phyloP scores from a whole-genome alignment of 1,140 invertebrate genomes.

The Sminthurides bifidus region DNA sequence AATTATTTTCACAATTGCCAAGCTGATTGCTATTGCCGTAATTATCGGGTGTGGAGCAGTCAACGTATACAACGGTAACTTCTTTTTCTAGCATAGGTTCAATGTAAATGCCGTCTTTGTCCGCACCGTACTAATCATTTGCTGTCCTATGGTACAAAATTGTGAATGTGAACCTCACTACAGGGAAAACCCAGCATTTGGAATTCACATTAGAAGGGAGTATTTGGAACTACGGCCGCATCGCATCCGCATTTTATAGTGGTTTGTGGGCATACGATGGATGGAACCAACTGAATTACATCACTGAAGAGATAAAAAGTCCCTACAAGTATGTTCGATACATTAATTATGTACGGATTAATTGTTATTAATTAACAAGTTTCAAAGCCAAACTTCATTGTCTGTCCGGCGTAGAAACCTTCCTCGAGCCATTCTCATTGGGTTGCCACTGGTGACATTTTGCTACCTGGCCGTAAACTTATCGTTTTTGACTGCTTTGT shows the following conservation, averaged over 20 bases:
- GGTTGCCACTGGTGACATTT: slow-evolving; percentile 69
- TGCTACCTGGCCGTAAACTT: slow-evolving; percentile 85
- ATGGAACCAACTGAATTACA: slow-evolving; percentile 50
- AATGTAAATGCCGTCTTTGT: background rate
- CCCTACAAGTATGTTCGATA: slow-evolving; percentile 42
- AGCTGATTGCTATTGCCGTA: slow-evolving; percentile 68
- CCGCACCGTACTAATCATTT: background rate
- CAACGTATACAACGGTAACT: slow-evolving; percentile 42
- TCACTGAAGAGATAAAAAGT: slow-evolving; percentile 55
- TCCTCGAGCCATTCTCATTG: slow-evolving; percentile 64
- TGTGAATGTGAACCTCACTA: background rate
- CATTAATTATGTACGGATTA: background rate
- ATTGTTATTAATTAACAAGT: background rate
- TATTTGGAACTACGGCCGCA: background rate
- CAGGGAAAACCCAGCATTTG: slow-evolving; percentile 8
- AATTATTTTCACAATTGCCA: slow-evolving; percentile 75
- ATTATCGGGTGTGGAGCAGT: slow-evolving; percentile 70
- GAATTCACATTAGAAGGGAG: slow-evolving; percentile 12
- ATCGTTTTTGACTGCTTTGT: slow-evolving; percentile 79
- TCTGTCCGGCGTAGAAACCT: slow-evolving; percentile 41
- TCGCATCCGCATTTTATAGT: slow-evolving; percentile 51
- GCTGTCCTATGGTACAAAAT: background rate
- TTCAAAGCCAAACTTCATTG: background rate
- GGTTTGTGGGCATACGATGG: slow-evolving; percentile 44
- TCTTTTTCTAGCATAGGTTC: background rate